Conservation (phyloP, 2,888 invertebrate species). For the Notocelia uddmanniana region DNA sequence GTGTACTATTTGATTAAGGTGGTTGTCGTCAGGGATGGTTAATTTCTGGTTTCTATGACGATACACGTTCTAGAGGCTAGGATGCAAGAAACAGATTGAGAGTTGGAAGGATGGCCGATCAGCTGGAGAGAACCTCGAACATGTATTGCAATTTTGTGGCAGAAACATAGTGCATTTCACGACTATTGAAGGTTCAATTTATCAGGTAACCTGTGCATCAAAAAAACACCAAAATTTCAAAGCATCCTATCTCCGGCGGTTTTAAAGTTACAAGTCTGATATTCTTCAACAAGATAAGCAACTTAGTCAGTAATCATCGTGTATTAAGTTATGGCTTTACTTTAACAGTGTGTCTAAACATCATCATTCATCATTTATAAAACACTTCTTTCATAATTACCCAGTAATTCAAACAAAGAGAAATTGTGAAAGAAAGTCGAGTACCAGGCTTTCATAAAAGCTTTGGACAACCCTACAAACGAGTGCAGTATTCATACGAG, state of each 20-base stretch:
- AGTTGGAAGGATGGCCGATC: no score
- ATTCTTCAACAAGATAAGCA: no score
- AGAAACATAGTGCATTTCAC: not conserved
- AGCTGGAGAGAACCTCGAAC: not conserved
- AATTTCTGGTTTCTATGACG: conserved; percentile 6
- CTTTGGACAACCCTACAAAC: conserved; percentile 66
- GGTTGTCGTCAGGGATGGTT: conserved; percentile 30
- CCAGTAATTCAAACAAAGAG: not conserved
- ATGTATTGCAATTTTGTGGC: not conserved
- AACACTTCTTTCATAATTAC: not conserved
- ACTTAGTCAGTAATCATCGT: no score
- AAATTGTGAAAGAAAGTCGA: not conserved
- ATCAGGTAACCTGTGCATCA: no score
- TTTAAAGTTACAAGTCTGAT: no score
- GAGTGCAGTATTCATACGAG: conserved; percentile 68
- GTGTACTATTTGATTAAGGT: conserved; percentile 37
- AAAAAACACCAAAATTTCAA: no score
- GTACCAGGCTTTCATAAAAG: not conserved
- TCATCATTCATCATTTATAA: no score
- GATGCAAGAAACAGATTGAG: not conserved
- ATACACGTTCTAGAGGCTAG: not conserved
- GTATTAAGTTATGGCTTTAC: no score
- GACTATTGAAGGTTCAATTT: no score
- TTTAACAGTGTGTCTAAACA: no score
- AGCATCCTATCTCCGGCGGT: no score